Base-by-base conservation (phyloP, 2,113 vertebrate genomes). In the Ailurus styani region DNA sequence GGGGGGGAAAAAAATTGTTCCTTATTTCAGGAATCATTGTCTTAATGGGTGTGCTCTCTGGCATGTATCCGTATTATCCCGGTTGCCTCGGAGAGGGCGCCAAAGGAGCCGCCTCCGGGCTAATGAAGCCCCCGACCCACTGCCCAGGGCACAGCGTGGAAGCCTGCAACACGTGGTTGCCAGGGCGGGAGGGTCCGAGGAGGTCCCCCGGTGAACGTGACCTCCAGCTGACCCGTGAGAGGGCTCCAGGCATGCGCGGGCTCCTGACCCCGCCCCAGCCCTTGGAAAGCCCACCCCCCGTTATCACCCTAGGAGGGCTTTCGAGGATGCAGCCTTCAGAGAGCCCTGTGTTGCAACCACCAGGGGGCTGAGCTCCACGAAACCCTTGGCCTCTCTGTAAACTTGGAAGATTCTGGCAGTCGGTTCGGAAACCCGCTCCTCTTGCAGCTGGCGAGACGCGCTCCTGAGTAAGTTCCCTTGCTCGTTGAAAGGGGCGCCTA, bases 201-300 rank as follows among this genome's bases (percentile, higher is more conserved):
- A 62, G 40, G 27, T 62, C 9, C 34, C 25, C 1, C 3, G 20
- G 29, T 29, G 47, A 17, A 4, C 6, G 0, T 14, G 45, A 64
- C 78, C 29, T 3, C 34, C 31, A 15, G 78, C 5, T n/a, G 45
- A 75, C 27, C 42, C 6, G 13, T 8, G 15, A 29, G 37, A 13
- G 0, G 13, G 25, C 6, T 25, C n/a, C 9, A 0, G 45, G 45
- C 12, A 17, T 3, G 14, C 0, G 0, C 14, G 54, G 17, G 29
- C 42, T 14, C 20, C 77, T 42, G 15, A 27, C 20, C 6, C 25
- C n/a, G 3, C 40, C 5, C 10, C 42, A 20, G 64, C 10, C 54
- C 10, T 64, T 29, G 42, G 77, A 50, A 54, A 23, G 21, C 18
- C 9, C 7, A 1, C 21, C 21, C 50, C 13, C 27, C 0, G 0